phyloP scores from a whole-genome alignment of 2,797 vertebrate genomes.

The Centroberyx gerrardi region DNA sequence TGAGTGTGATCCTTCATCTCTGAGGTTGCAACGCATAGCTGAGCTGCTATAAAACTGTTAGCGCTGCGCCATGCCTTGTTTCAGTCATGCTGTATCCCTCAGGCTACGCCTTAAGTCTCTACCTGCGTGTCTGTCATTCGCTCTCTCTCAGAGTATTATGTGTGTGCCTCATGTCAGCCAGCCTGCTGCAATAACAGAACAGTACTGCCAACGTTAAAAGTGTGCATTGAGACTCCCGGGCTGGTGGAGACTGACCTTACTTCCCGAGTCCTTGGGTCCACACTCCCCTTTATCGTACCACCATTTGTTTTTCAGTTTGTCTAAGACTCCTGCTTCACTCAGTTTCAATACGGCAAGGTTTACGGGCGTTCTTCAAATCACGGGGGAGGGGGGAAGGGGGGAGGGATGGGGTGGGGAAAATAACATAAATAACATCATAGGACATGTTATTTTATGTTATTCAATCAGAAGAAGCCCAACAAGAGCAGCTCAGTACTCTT shows the following conservation, averaged over 20 bases:
- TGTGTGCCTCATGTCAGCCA: constrained; percentile 57
- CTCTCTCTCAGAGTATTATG: constrained; percentile 30
- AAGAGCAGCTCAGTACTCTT: constrained; percentile 93
- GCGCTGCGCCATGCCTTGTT: constrained; percentile 59
- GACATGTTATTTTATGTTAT: constrained; percentile 99
- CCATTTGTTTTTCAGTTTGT: constrained; percentile 99
- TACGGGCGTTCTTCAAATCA: constrained; percentile 96
- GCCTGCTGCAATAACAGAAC: constrained; percentile 72
- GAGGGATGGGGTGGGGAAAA: constrained; percentile 81
- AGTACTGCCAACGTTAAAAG: constrained; percentile 76
- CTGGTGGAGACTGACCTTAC: constrained; percentile 97
- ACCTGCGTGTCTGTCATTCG: constrained; percentile 57
- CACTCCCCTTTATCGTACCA: constrained; percentile 99
- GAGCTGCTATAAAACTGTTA: constrained; percentile 44
- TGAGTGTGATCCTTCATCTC: constrained; percentile 35
- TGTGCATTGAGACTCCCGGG: constrained; percentile 88
- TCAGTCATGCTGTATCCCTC: constrained; percentile 64
- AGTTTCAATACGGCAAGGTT: constrained; percentile 99
- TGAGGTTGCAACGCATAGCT: constrained; percentile 47
- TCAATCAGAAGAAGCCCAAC: constrained; percentile 89
- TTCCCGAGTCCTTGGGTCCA: constrained; percentile 99
- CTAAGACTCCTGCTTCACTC: constrained; percentile 99
- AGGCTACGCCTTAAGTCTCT: constrained; percentile 61
- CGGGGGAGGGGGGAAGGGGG: constrained; percentile 53
- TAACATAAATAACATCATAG: constrained; percentile 99